Conservation (phyloP, 2,797 vertebrate genomes). For the Clarias fuscus region DNA sequence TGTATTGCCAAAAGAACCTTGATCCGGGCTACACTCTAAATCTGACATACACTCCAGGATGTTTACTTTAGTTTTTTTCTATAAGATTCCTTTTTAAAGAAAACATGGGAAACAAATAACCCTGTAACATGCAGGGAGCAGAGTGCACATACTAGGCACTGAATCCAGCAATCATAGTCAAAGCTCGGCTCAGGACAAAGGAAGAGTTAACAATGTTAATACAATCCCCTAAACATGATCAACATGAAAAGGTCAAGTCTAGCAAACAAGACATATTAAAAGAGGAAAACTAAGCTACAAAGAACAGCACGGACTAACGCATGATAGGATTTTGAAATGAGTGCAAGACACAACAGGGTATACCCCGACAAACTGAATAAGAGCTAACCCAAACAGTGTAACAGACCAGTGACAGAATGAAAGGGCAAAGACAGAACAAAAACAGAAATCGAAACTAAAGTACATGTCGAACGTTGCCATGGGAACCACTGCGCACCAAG, state of each 20-base stretch:
- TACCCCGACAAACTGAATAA: neutral
- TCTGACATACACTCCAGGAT: neutral
- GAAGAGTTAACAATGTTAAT: neutral
- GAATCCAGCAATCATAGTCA: neutral
- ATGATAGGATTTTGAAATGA: neutral
- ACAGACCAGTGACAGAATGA: neutral
- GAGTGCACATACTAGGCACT: neutral
- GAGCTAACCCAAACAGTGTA: neutral
- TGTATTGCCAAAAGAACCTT: neutral
- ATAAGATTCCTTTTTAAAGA: neutral
- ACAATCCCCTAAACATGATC: neutral
- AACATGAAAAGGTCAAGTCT: constrained; percentile 1
- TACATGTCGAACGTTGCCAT: neutral
- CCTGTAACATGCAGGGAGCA: neutral
- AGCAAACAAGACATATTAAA: neutral
- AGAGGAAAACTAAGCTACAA: neutral
- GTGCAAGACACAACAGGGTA: neutral
- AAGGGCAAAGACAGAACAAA: neutral
- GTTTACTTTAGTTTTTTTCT: neutral
- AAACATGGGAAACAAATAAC: neutral
- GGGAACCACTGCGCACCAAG: neutral
- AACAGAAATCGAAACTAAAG: neutral
- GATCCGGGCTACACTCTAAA: constrained; percentile 1
- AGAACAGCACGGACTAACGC: neutral
- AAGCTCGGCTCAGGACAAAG: neutral